Base-by-base conservation (phyloP, 2,113 vertebrate genomes). In the Turdus rufiventris region DNA sequence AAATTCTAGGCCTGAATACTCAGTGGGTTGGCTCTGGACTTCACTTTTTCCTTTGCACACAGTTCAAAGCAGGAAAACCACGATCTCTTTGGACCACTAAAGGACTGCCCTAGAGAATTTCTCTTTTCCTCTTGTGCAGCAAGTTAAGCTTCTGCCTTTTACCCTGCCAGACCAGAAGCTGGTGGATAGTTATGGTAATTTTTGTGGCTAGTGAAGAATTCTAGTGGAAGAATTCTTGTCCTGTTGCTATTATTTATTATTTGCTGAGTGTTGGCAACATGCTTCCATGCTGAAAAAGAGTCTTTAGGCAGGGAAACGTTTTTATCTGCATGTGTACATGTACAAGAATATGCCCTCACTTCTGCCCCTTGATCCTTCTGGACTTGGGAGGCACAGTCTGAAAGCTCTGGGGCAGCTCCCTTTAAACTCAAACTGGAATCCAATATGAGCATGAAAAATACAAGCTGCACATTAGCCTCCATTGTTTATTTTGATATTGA, bases 401-500 rank as follows among this genome's bases (percentile, higher is more conserved):
- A 90, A 81, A 80, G 43, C 48, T 88, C 56, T 74, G 31, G 31
- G 60, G 72, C 63, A 95, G 36, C 34, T 94, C 34, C 58, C 28
- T 88, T 88, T 85, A 90, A 83, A 93, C 31, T 18, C 31, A 63
- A 42, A 65, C 72, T 67, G 81, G 57, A 89, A 85, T 96, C n/a
- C 47, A 89, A 29, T 67, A 71, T 40, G 60, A 90, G 45, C 75
- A 62, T 60, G 85, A 95, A 83, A 91, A 95, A 63, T 48, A 89
- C 60, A 90, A 93, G 75, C 81, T 79, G 26, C 82, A 85, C 60
- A 83, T 73, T 63, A 83, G 56, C 51, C 51, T 95, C 78, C 45
- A 56, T 29, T 96, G 80, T 96, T 96, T 96, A 84, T 96, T 96
- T 96, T 95, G 71, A 85, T 96, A 88, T 42, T 47, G 65, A 93